A percentile compares a stretch with the other conserved stretches of the same genome.
Conservation (phyloP, 2,113 vertebrate species). For the Piaya cayana region DNA sequence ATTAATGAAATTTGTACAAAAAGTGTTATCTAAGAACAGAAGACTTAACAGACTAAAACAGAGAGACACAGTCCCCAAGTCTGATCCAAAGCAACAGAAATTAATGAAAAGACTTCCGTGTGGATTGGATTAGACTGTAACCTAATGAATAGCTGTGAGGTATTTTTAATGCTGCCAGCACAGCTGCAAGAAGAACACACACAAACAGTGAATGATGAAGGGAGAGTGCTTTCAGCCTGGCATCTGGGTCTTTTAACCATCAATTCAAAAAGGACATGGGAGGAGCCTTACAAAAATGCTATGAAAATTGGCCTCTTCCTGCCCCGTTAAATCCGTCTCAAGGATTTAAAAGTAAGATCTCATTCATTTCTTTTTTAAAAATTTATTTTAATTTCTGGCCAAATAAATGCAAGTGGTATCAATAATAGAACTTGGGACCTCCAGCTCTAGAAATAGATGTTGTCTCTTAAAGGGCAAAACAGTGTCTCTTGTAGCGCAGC, state of each 20-base stretch:
- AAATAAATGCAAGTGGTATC: neutral
- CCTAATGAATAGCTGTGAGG: conserved; percentile 12
- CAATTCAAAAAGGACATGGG: conserved; percentile 18
- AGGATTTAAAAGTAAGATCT: neutral
- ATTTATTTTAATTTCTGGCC: neutral
- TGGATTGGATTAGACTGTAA: neutral
- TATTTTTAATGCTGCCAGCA: conserved; percentile 36
- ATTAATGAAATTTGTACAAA: neutral
- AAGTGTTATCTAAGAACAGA: neutral
- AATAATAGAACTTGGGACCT: neutral
- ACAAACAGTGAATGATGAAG: conserved; percentile 36
- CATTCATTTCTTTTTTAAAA: accelerated
- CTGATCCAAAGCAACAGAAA: neutral
- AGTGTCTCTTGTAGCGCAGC: neutral
- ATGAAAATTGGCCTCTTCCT: neutral
- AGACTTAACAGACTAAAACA: neutral
- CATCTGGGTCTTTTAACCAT: conserved; percentile 48
- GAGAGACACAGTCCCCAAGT: neutral
- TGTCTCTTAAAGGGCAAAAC: neutral
- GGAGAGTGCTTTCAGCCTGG: conserved; percentile 40
- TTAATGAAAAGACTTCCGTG: conserved; percentile 37
- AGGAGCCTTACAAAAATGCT: conserved; percentile 13
- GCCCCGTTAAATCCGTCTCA: neutral
- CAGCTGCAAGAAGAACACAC: conserved; percentile 52
- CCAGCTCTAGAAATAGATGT: neutral